Conservation (phyloP, 2,797 vertebrate species). For the Sorex maritimensis region DNA sequence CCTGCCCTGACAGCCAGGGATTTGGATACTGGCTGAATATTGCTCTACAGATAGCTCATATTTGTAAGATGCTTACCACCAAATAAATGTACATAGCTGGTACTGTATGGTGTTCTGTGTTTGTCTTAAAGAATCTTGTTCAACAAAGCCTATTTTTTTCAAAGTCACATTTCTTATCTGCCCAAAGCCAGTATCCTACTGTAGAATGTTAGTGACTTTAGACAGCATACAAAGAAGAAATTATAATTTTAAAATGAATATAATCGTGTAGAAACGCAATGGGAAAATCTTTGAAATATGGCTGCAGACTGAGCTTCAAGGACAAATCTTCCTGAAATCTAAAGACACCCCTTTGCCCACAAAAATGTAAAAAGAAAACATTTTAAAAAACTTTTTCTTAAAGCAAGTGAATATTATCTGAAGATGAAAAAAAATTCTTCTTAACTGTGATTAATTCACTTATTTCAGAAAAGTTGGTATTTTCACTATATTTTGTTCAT, state of each 20-base stretch:
- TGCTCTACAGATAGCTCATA: constrained; percentile 61
- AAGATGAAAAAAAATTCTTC: constrained; percentile 54
- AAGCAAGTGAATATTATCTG: constrained; percentile 45
- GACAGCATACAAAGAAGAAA: constrained; percentile 56
- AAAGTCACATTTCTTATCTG: constrained; percentile 73
- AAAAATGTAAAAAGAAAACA: constrained; percentile 58
- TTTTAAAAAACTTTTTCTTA: constrained; percentile 5
- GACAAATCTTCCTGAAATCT: constrained; percentile 34
- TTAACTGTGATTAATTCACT: constrained; percentile 32
- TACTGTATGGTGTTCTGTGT: constrained; percentile 79
- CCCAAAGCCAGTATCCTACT: constrained; percentile 56
- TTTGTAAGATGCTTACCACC: constrained; percentile 81
- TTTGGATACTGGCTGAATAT: constrained; percentile 50
- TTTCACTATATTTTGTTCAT: constrained; percentile 64
- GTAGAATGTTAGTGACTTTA: constrained; percentile 55
- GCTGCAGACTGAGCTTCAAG: constrained; percentile 47
- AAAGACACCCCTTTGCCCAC: not conserved
- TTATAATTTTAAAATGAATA: constrained; percentile 69
- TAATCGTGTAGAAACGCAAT: constrained; percentile 54
- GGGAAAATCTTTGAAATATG: constrained; percentile 61
- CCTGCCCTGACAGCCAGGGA: constrained; percentile 33
- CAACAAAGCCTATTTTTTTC: constrained; percentile 75
- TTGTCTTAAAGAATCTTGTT: constrained; percentile 73
- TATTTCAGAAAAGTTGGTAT: constrained; percentile 45
- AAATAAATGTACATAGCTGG: constrained; percentile 84